Evolutionary conservation across 2,797 vertebrate genomes (phyloP), one percentile per base, ranked within the genome.

Genomic region (Pempheris klunzingeri): DNA sequence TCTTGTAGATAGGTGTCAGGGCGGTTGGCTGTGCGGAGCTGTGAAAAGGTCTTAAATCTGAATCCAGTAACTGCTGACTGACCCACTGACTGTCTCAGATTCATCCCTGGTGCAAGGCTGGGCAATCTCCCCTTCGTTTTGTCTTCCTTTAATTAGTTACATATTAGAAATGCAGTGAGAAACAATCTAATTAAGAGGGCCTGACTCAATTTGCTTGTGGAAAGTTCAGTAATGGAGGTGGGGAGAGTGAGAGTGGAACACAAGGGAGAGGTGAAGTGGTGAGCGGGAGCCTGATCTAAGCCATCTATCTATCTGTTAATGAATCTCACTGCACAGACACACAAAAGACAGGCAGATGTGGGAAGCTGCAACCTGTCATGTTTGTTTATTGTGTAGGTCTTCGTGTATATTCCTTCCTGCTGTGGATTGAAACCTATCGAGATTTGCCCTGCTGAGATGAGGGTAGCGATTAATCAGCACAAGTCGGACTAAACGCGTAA

Each of bases 171-270:
- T 85, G 77, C 87, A 86, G 86, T 84, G 86, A 90, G 87, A 93
- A 91, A 91, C 87, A 90, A 90, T 90, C 83, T 89, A 88, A 93
- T 94, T 92, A 93, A 82, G 68, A 85, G 79, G 66, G 75, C 81
- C 80, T 73, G 73, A 86, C 86, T 88, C 82, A 78, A 85, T 91
- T 90, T 87, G 80, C 78, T 81, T 34, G 63, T 70, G 68, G 80
- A 92, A 84, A 87, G 83, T 91, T 91, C 71, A 74, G 86, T 69
- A 81, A 83, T 65, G 74, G 87, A 77, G 82, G 75, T 41, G 55
- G 75, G 47, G 73, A 80, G 73, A 68, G 82, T 0, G 15, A 46
- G 78, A 70, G 63, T 58, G 70, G 61, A 74, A 83, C 82, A 86
- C 74, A 43, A 67, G 84, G 82, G 80, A 85, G 87, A 66, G 68